phyloP scores from a whole-genome alignment of 2,797 vertebrate genomes.

The Malacoraja senta region DNA sequence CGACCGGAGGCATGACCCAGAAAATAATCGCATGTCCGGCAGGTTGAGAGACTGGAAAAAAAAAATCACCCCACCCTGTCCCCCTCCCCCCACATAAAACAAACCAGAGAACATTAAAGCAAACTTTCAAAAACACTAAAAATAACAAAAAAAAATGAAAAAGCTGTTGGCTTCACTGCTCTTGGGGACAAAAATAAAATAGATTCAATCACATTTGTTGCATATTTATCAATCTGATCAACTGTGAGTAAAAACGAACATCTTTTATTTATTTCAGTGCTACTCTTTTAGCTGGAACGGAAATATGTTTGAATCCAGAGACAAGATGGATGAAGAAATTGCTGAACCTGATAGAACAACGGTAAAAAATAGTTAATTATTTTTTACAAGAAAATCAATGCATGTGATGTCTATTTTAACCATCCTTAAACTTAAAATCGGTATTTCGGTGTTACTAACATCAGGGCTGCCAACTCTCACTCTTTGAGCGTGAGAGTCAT shows the following conservation, averaged over 20 bases:
- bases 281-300: neutral
- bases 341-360: neutral
- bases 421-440: neutral
- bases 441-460: neutral
- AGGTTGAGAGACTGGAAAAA: too few species aligned
- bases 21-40: too few species aligned
- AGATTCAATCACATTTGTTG: neutral
- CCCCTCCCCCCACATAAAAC: too few species aligned
- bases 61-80: too few species aligned
- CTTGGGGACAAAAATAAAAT: neutral
- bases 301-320: neutral
- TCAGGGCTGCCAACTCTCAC: too few species aligned
- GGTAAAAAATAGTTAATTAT: neutral
- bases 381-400: neutral
- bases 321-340: neutral
- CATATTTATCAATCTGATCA: neutral
- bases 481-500: too few species aligned
- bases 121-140: too few species aligned
- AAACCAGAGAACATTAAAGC: too few species aligned
- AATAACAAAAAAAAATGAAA: too few species aligned
- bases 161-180: neutral
- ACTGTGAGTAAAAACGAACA: neutral
- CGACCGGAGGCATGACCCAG: too few species aligned
- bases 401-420: neutral
- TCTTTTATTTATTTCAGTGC: neutral